Base-by-base conservation (phyloP, 2,888 invertebrate genomes). In the Trichopoda pennipes region DNA sequence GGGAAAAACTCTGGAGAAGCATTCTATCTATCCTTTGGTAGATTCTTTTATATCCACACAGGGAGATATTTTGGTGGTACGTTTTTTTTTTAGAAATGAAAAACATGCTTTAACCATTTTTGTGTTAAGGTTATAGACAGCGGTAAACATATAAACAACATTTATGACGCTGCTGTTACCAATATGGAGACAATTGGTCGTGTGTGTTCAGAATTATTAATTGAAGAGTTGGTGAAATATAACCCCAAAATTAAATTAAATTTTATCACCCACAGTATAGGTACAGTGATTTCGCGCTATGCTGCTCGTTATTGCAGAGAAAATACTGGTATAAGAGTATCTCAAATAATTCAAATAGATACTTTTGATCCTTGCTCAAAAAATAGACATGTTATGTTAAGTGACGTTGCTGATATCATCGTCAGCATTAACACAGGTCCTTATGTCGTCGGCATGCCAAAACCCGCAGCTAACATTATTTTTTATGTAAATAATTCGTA, bases 131-230 rank as follows among this genome's bases (percentile, higher is more conserved):
- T 86, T 8, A 81, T 91, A 19, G 90, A 91, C 79, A 86, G 86
- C 0, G 88, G 88, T 10, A 85, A 85, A 9, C 88, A 85, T 17
- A 87, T 91, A 53, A 88, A 90, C 44, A 90, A 90, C 3, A 85
- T 90, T 3, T 91, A 91, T 81, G 86, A 87, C 2, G 91, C 90
- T 90, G 89, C 91, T 0, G 90, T 90, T 3, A 85, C 88, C 12
- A 91, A 91, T 74, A 90, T 90, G 6, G 89, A 90, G 72, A 85
- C 84, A 55, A 85, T 90, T 63, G 89, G 90, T 3, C 66, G 75
- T 6, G 28, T 8, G 28, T 28, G n/a, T n/a, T n/a, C n/a, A n/a
- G n/a, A n/a, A n/a, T n/a, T n/a, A n/a, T n/a, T 3, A 51, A 89
- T 38, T 68, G 85, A 4, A 82, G 85, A 32, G 60, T 44, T 78